phyloP scores from a whole-genome alignment of 1,140 invertebrate species.

The Diachasmimorpha longicaudata region DNA sequence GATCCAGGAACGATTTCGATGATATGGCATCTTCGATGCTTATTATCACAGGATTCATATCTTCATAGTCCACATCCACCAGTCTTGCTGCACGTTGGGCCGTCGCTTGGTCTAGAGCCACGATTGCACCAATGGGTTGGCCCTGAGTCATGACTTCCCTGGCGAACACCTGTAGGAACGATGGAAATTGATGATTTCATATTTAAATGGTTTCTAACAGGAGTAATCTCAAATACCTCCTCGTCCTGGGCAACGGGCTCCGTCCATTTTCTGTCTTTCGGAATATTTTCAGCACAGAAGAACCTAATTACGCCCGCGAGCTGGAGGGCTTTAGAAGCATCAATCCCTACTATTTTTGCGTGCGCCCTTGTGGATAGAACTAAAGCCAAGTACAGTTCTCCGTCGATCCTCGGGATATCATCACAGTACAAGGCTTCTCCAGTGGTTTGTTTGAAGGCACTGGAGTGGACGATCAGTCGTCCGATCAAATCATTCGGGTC shows the following conservation, averaged over 20 bases:
- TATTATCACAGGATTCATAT: conserved; percentile 76
- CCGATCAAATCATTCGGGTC: conserved; percentile 77
- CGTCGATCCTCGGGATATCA: conserved; percentile 78
- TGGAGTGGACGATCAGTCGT: conserved; percentile 79
- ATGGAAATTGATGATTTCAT: too few relatives aligned
- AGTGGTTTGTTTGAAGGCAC: conserved; percentile 86
- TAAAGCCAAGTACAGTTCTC: conserved; percentile 78
- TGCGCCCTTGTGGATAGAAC: conserved; percentile 81
- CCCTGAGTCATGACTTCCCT: conserved; percentile 73
- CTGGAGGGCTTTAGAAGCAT: conserved; percentile 74
- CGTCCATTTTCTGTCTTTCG: conserved; percentile 66
- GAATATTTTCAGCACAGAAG: conserved; percentile 74
- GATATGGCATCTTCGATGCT: conserved; percentile 84
- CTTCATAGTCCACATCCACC: conserved; percentile 79
- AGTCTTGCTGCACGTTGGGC: conserved; percentile 77
- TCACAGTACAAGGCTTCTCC: conserved; percentile 93
- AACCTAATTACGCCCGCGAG: conserved; percentile 78
- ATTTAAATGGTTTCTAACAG: neutral
- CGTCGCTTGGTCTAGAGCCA: conserved; percentile 74
- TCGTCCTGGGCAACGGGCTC: conserved; percentile 80
- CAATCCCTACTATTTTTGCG: conserved; percentile 79
- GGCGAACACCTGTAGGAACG: conserved; percentile 67
- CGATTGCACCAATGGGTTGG: conserved; percentile 79
- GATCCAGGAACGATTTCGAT: conserved; percentile 72
- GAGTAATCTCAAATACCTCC: conserved; percentile 52